Base-by-base conservation (phyloP, 2,888 invertebrate species). In the Mystacides longicornis region DNA sequence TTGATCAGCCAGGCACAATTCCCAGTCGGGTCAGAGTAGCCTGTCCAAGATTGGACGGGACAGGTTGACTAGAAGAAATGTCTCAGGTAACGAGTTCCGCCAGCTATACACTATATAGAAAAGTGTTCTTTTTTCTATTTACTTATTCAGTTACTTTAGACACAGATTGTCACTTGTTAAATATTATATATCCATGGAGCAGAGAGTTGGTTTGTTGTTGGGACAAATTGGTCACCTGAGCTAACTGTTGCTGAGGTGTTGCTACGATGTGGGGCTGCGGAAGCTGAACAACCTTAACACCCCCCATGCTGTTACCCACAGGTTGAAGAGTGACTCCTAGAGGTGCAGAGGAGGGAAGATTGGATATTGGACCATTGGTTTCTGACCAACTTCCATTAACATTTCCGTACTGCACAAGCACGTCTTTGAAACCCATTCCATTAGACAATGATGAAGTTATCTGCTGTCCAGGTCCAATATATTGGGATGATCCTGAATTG, bases 241-340 rank as follows among this genome's bases (percentile, higher is more conserved):
- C 77, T 5, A 62, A 64, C 51, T 64, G 65, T 60, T 56, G 54
- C 18, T 20, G 48, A 19, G 45, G 56, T 18, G 31, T 49, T 49
- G 37, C 60, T 71, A 45, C 56, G n/a, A n/a, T n/a, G 66, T 53
- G 63, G 58, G 57, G 65, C 55, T 69, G 65, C 19, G 54, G 52
- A 27, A 58, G 62, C 22, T 63, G 63, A 27, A 16, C 3, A 3
- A 37, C 37, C 14, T 37, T 37, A 3, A 37, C 37, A n/a, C n/a
- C n/a, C n/a, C n/a, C n/a, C n/a, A n/a, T n/a, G 42, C 52, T 57
- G 3, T 70, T 67, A n/a, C 75, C 73, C 53, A 89, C 88, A 0
- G 89, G 88, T 66, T 88, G 82, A 18, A 89, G 75, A 2, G 88
- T 89, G 48, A 89, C 88, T 71, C 89, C 89, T 0, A 88, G 88